These are phyloP conservation scores for Pandemis cinnamomeana DNA, from an alignment of 2,888 invertebrate species.

Conservation along the genomic window DNA sequence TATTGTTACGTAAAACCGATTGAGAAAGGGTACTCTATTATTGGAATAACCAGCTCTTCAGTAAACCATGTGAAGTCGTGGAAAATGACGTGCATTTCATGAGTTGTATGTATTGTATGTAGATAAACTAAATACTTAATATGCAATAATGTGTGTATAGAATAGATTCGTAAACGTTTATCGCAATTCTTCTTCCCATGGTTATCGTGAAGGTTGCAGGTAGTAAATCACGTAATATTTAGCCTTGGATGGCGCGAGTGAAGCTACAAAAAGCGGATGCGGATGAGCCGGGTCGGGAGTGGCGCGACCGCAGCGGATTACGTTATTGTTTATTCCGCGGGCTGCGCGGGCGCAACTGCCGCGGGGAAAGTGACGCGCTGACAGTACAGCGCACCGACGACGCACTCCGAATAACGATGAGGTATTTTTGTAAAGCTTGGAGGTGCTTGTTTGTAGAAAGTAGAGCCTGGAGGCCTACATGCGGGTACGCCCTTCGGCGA, in stretches of 20 bases:
- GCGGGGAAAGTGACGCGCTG: slow-evolving; percentile 75
- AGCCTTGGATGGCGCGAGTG: slow-evolving; percentile 63
- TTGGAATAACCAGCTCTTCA: not conserved
- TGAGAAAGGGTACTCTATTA: not conserved
- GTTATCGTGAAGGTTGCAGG: slow-evolving; percentile 49
- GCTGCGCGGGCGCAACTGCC: slow-evolving; percentile 47
- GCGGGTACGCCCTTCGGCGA: slow-evolving; percentile 83
- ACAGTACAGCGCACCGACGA: slow-evolving; percentile 62
- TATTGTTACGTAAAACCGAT: not conserved
- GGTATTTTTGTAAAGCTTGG: slow-evolving; percentile 68
- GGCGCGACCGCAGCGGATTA: slow-evolving; percentile 66
- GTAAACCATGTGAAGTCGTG: not conserved
- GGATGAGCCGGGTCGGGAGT: slow-evolving; percentile 52
- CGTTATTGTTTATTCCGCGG: slow-evolving; percentile 59
- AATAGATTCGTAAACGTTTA: slow-evolving; percentile 38
- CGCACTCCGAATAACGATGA: slow-evolving; percentile 79
- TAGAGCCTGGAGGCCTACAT: slow-evolving; percentile 62
- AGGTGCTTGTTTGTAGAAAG: slow-evolving; percentile 77
- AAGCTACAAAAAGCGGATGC: slow-evolving; percentile 61
- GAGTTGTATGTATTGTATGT: not conserved
- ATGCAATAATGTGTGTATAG: slow-evolving; percentile 10
- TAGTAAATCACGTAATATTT: slow-evolving; percentile 52
- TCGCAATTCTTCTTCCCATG: slow-evolving; percentile 46
- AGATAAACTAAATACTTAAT: not conserved
- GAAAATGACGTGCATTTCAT: not conserved